Conservation (phyloP, 2,113 vertebrate species). For the Psophia crepitans region DNA sequence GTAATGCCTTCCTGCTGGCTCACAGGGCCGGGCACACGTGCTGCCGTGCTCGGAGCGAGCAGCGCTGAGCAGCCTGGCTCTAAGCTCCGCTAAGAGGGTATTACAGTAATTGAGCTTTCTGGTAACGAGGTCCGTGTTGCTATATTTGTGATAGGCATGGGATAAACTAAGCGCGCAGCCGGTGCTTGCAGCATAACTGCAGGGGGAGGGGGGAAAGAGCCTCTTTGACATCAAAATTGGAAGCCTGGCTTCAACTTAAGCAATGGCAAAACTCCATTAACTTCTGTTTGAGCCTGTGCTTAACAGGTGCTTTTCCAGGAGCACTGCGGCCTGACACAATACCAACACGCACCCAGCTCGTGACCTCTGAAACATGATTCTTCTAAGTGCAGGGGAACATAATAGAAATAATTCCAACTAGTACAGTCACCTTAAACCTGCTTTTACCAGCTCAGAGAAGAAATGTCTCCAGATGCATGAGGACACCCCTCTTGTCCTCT, state of each 20-base stretch:
- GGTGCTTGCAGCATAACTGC: neutral
- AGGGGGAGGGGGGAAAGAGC: neutral
- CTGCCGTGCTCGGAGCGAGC: neutral
- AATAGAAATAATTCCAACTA: neutral
- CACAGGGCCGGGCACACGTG: neutral
- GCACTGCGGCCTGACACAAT: neutral
- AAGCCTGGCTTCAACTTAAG: neutral
- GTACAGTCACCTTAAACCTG: accelerated
- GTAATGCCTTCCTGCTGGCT: neutral
- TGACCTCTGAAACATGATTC: neutral
- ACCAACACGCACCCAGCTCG: neutral
- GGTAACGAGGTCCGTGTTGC: neutral
- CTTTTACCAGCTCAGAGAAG: neutral
- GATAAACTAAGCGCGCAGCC: neutral
- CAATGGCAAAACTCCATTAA: neutral
- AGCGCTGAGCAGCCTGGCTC: neutral
- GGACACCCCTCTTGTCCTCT: neutral
- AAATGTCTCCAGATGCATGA: neutral
- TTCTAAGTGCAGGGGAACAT: neutral
- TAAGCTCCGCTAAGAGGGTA: neutral
- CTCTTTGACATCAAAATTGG: neutral
- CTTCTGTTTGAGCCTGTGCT: neutral
- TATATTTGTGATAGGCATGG: constrained; percentile 26
- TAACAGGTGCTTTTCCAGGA: neutral
- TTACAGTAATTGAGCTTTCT: constrained; percentile 36